Conservation (phyloP, 2,113 vertebrate genomes). For the Cavia porcellus region DNA sequence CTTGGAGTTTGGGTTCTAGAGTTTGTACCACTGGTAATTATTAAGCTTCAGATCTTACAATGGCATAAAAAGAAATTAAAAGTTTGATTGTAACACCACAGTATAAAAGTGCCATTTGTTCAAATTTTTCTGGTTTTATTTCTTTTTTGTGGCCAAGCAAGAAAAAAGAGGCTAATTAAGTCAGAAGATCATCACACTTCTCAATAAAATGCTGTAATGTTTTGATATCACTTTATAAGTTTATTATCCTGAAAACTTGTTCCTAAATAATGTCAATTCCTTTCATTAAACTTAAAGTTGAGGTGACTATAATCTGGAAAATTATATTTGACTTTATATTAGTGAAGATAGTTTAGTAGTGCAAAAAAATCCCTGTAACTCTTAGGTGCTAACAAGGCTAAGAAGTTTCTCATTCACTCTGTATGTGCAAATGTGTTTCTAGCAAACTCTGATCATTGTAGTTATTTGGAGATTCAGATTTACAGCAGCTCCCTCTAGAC, state of each 20-base stretch:
- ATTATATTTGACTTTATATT: neutral
- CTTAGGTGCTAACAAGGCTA: neutral
- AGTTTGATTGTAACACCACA: neutral
- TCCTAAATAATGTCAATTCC: constrained; percentile 9
- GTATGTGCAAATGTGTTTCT: neutral
- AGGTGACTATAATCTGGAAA: neutral
- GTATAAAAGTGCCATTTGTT: neutral
- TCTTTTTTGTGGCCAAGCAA: neutral
- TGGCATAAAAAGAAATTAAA: neutral
- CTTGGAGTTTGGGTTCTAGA: constrained; percentile 1
- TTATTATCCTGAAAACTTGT: neutral
- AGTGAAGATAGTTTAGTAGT: neutral
- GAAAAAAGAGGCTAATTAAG: neutral
- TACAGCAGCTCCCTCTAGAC: neutral
- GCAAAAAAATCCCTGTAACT: neutral
- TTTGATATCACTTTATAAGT: neutral
- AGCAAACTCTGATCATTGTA: neutral
- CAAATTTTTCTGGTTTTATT: neutral
- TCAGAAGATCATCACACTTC: neutral
- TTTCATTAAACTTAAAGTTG: neutral
- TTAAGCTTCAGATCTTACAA: neutral
- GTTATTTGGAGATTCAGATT: neutral
- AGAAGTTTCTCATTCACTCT: neutral
- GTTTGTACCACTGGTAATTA: neutral
- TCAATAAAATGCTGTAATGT: neutral